These are phyloP conservation scores for Lypha dubia DNA, from an alignment of 2,888 invertebrate genomes.

Conservation along the genomic window DNA sequence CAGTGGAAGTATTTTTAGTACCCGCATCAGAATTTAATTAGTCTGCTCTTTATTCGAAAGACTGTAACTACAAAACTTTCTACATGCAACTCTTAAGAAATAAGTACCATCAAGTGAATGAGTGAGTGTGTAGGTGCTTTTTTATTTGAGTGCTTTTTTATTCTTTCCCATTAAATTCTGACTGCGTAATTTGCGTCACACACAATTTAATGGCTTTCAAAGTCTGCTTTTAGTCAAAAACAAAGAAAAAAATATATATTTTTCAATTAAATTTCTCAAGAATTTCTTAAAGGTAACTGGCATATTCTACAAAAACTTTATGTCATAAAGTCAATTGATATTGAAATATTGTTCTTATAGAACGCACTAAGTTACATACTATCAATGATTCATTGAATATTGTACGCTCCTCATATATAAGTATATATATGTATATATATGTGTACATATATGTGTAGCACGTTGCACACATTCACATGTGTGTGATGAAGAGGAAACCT, in stretches of 20 bases:
- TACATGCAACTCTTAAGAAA: neutral
- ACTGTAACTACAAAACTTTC: constrained; percentile 1
- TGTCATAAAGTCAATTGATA: too few relatives aligned
- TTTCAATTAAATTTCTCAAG: neutral
- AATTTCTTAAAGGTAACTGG: neutral
- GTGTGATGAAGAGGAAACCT: too few relatives aligned
- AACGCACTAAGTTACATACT: too few relatives aligned
- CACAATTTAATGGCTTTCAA: constrained; percentile 20
- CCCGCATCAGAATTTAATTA: constrained; percentile 15
- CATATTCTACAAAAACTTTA: too few relatives aligned
- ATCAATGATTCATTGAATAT: too few relatives aligned
- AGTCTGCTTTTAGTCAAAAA: constrained; percentile 12
- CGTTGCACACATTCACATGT: too few relatives aligned
- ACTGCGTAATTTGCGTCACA: neutral
- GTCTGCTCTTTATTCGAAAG: constrained; percentile 11
- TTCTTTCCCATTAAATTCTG: neutral
- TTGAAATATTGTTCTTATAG: too few relatives aligned
- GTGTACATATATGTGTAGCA: too few relatives aligned
- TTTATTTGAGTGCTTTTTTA: neutral
- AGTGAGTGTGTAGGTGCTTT: neutral
- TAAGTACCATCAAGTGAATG: constrained; percentile 19
- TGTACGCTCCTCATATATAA: too few relatives aligned
- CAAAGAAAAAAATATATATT: neutral
- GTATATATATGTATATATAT: too few relatives aligned
- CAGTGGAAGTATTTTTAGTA: too few relatives aligned